These are phyloP conservation scores for Corvus hawaiiensis DNA, from an alignment of 2,113 vertebrate genomes.

Conservation along the genomic window DNA sequence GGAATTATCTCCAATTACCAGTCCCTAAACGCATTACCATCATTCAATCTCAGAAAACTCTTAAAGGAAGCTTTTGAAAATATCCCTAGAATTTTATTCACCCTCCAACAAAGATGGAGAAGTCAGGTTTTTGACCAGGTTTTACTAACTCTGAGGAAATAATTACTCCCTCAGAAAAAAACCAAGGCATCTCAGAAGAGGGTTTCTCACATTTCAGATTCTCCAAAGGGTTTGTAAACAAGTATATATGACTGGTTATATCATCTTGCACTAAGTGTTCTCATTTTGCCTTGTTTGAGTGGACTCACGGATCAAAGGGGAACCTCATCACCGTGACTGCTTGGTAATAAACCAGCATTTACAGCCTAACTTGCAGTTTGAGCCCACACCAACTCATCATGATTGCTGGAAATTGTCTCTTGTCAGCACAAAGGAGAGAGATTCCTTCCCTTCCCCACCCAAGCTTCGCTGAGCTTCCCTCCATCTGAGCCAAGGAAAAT, in stretches of 20 bases:
- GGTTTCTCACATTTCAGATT: not conserved
- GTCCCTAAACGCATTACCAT: not conserved
- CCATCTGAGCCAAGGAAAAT: not conserved
- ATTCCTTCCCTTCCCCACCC: not conserved
- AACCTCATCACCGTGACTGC: not conserved
- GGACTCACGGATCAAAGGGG: not conserved
- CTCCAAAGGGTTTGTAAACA: not conserved
- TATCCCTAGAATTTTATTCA: not conserved
- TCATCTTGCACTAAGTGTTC: not conserved
- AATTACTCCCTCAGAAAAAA: not conserved
- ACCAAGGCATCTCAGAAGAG: not conserved
- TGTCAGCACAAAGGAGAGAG: not conserved
- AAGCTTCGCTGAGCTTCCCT: not conserved
- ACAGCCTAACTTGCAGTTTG: not conserved
- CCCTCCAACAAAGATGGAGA: not conserved
- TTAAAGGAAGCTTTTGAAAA: constrained; percentile 8
- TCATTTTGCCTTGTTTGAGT: not conserved
- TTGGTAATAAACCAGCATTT: not conserved
- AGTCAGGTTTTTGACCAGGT: not conserved
- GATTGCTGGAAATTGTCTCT: not conserved
- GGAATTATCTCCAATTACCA: constrained; percentile 44
- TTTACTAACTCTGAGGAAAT: not conserved
- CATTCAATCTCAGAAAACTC: not conserved
- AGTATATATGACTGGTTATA: not conserved
- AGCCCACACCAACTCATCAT: not conserved